phyloP scores from a whole-genome alignment of 2,888 invertebrate species.

The Polyommatus icarus region DNA sequence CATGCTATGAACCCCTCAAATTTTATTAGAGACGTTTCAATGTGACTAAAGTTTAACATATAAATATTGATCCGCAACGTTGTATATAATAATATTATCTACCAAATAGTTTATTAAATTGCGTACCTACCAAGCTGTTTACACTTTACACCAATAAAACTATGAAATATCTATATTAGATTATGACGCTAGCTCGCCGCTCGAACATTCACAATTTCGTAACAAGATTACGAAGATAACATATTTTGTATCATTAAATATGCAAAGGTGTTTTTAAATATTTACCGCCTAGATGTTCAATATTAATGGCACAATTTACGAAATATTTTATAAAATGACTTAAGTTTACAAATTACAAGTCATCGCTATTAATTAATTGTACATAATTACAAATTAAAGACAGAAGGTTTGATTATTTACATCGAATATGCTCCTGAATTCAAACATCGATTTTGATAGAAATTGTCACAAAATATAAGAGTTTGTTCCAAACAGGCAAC shows the following conservation, averaged over 20 bases:
- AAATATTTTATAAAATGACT: background rate
- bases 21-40: too few relatives aligned
- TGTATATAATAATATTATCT: background rate
- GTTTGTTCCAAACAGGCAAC: too few relatives aligned
- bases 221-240: conserved; percentile 21
- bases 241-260: background rate
- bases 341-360: background rate
- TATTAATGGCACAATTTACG: background rate
- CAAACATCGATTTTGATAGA: too few relatives aligned
- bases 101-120: background rate
- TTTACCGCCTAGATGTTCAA: background rate
- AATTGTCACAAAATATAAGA: too few relatives aligned
- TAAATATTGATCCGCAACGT: too few relatives aligned
- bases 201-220: conserved; percentile 24
- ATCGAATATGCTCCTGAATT: background rate
- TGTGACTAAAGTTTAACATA: background rate
- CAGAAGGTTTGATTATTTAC: background rate
- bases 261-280: conserved; percentile 17
- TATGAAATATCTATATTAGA: background rate
- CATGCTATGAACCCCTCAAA: too few relatives aligned
- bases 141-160: background rate
- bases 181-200: background rate
- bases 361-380: background rate
- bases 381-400: background rate
- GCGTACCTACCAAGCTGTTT: background rate